These are phyloP conservation scores for Leptodactylus fallax DNA, from an alignment of 2,797 vertebrate species.

Conservation along the genomic window DNA sequence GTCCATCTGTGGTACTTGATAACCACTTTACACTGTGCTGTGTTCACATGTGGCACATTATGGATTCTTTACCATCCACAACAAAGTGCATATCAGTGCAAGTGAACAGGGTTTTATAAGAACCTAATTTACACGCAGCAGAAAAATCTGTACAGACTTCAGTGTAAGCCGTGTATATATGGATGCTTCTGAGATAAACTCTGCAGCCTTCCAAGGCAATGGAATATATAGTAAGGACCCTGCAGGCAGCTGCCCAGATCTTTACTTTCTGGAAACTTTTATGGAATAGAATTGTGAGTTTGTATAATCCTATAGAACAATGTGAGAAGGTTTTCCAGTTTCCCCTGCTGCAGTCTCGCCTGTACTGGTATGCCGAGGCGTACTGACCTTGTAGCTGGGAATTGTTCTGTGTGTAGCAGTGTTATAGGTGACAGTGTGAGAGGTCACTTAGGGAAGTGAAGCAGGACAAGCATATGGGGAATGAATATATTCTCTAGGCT, in stretches of 20 bases:
- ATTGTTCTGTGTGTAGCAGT: constrained; percentile 19
- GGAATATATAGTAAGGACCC: neutral
- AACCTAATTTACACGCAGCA: no score
- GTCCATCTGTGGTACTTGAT: no score
- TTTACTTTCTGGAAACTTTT: neutral
- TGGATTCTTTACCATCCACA: no score
- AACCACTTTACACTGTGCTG: no score
- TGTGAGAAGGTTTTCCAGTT: neutral
- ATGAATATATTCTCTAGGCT: constrained; percentile 36
- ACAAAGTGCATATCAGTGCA: no score
- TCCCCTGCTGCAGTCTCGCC: no score
- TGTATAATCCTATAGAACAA: neutral
- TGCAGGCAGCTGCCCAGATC: neutral
- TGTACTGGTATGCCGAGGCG: neutral
- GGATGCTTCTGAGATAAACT: no score
- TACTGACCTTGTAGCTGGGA: neutral
- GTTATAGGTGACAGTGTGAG: constrained; percentile 7
- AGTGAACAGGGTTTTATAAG: no score
- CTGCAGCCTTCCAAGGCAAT: no score
- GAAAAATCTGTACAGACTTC: no score
- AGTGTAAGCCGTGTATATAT: no score
- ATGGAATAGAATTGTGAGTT: neutral
- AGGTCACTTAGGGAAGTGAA: constrained; percentile 33
- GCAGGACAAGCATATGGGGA: constrained; percentile 38
- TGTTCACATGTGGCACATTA: no score